Evolutionary conservation across 2,888 invertebrate genomes (phyloP).

Genomic region (Nemotelus pantherinus): DNA sequence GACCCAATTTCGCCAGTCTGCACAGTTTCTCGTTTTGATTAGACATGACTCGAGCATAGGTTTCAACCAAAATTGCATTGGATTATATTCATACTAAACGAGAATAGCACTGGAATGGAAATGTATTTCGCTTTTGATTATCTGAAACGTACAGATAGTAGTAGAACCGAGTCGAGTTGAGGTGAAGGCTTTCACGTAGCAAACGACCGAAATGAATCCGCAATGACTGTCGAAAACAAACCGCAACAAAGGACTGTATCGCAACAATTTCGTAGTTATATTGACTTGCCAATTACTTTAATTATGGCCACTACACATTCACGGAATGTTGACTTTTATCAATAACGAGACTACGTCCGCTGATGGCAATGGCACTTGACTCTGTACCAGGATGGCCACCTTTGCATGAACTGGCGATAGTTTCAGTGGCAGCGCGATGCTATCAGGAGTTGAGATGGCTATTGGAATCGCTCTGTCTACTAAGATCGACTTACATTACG

Average conservation of each 20-base stretch:
- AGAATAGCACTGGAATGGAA: slow-evolving; percentile 8
- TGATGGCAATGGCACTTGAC: too few species aligned
- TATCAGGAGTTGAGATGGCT: too few species aligned
- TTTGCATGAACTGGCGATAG: too few species aligned
- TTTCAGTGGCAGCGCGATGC: too few species aligned
- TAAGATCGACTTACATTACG: too few species aligned
- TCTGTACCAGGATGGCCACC: too few species aligned
- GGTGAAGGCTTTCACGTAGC: neutral
- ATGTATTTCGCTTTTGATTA: slow-evolving; percentile 32
- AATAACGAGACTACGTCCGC: neutral
- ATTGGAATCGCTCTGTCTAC: too few species aligned
- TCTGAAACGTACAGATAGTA: neutral
- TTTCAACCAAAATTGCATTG: slow-evolving; percentile 24
- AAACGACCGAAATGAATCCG: slow-evolving; percentile 18
- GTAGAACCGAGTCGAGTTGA: neutral
- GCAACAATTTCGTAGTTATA: slow-evolving; percentile 8
- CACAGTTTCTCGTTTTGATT: slow-evolving; percentile 31
- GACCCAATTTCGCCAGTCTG: slow-evolving; percentile 5
- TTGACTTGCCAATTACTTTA: slow-evolving; percentile 28
- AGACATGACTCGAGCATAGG: slow-evolving; percentile 22
- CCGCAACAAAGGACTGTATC: slow-evolving; percentile 6
- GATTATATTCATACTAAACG: slow-evolving; percentile 21
- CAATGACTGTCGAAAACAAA: slow-evolving; percentile 15
- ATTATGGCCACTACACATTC: neutral
- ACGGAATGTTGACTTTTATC: slow-evolving; percentile 2